phyloP scores from a whole-genome alignment of 2,888 invertebrate species.

The Hypercompe scribonia region DNA sequence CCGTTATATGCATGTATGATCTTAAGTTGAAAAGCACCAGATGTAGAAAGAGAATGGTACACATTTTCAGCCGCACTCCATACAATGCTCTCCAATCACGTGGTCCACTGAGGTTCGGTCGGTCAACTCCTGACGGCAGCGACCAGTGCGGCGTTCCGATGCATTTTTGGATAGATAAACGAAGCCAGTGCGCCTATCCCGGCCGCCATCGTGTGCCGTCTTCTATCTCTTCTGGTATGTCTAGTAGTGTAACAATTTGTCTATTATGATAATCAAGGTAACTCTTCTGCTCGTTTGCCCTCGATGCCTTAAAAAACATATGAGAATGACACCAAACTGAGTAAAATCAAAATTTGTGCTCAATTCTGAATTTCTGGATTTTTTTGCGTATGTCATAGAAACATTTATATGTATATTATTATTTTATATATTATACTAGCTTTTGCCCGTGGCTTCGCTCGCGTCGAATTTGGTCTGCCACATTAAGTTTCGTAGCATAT shows the following conservation, averaged over 20 bases:
- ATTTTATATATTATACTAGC: too few species aligned
- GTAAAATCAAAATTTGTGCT: neutral
- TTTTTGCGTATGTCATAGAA: too few species aligned
- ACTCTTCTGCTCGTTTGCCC: neutral
- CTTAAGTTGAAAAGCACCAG: constrained; percentile 3
- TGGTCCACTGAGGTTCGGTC: constrained; percentile 32
- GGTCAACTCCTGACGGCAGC: constrained; percentile 37
- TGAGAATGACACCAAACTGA: neutral
- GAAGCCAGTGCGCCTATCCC: constrained; percentile 92
- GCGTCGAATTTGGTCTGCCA: too few species aligned
- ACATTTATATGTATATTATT: too few species aligned
- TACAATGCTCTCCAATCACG: constrained; percentile 38
- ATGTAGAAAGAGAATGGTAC: constrained; percentile 11
- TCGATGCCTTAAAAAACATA: neutral
- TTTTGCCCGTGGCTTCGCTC: too few species aligned
- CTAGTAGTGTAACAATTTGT: neutral
- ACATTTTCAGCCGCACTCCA: constrained; percentile 18
- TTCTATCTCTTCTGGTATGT: constrained; percentile 87
- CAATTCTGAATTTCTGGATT: neutral
- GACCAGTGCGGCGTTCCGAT: constrained; percentile 75
- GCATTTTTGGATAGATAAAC: constrained; percentile 96
- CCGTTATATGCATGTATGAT: neutral
- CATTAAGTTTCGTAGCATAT: too few species aligned
- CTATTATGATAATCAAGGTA: neutral
- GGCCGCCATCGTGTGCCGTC: constrained; percentile 90